These are phyloP conservation scores for Cryptoblepharus egeriae DNA, from an alignment of 2,797 vertebrate species.

Conservation along the genomic window DNA sequence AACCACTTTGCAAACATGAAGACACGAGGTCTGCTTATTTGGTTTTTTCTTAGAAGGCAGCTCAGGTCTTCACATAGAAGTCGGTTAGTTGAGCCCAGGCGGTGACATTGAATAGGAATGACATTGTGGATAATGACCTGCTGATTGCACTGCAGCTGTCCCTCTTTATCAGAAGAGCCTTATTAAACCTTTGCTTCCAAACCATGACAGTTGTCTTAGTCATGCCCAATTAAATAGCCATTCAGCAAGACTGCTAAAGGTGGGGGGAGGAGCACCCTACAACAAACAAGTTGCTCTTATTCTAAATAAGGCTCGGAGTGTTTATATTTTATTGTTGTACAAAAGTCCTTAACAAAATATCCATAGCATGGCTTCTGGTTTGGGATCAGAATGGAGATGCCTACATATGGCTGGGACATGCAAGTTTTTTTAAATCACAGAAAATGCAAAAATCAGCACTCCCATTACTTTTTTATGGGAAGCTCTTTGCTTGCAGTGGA, in stretches of 20 bases:
- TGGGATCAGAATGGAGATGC: background rate
- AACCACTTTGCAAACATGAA: background rate
- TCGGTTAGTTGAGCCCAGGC: conserved; percentile 32
- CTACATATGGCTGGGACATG: background rate
- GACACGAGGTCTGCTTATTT: conserved; percentile 1
- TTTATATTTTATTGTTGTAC: conserved; percentile 8
- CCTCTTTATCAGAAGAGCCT: conserved; percentile 44
- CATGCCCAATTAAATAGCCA: conserved; percentile 49
- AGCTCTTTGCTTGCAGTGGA: background rate
- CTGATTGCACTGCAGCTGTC: conserved; percentile 41
- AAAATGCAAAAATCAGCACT: background rate
- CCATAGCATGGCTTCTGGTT: conserved; percentile 18
- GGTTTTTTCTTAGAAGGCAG: conserved; percentile 5
- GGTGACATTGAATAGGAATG: conserved; percentile 50
- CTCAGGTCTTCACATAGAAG: conserved; percentile 20
- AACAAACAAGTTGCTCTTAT: conserved; percentile 33
- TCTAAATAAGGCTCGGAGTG: background rate
- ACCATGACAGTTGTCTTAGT: conserved; percentile 52
- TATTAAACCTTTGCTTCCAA: conserved; percentile 37
- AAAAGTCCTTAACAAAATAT: conserved; percentile 16
- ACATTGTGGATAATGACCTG: conserved; percentile 58
- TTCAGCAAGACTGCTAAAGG: conserved; percentile 32
- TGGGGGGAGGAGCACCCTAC: background rate
- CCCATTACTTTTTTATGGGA: background rate
- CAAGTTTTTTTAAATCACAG: background rate